Conservation (phyloP, 1,140 invertebrate species). For the Antheraea pernyi region DNA sequence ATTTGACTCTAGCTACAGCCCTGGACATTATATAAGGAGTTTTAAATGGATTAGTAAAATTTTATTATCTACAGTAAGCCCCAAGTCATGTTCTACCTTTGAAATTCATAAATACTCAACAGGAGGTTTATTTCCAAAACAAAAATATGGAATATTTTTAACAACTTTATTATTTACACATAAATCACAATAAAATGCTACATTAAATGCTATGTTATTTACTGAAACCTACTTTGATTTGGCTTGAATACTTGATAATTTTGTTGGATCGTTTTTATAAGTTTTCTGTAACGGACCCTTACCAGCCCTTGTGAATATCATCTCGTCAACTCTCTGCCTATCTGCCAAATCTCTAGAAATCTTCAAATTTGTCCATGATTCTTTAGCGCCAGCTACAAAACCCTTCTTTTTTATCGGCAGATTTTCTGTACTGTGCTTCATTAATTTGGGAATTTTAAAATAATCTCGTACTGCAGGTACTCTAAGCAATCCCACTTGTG, state of each 20-base stretch:
- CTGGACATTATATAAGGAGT: no score
- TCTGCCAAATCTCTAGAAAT: slow-evolving; percentile 88
- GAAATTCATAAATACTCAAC: no score
- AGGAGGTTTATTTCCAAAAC: no score
- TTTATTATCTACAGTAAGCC: no score
- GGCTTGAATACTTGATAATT: slow-evolving; percentile 69
- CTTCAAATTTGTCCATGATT: slow-evolving; percentile 92
- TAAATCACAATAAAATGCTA: no score
- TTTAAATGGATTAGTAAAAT: no score
- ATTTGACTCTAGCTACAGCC: no score
- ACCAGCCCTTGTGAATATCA: slow-evolving; percentile 90
- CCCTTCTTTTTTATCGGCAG: slow-evolving; percentile 86
- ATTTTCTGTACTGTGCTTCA: slow-evolving; percentile 79
- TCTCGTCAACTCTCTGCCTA: slow-evolving; percentile 86
- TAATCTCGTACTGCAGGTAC: slow-evolving; percentile 86
- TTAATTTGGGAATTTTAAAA: slow-evolving; percentile 88
- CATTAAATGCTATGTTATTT: no score
- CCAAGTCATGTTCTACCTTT: no score
- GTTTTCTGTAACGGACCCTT: slow-evolving; percentile 92
- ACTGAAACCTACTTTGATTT: slow-evolving; percentile 51
- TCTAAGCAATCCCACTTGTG: slow-evolving; percentile 89
- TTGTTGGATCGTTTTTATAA: slow-evolving; percentile 92
- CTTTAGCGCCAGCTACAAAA: slow-evolving; percentile 89
- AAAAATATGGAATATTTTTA: no score
- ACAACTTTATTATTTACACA: no score